Percentiles rank a stretch among this genome's conserved stretches.
Evolutionary conservation across 2,888 invertebrate species (phyloP).

Genomic region (Chymomyza amoena): DNA sequence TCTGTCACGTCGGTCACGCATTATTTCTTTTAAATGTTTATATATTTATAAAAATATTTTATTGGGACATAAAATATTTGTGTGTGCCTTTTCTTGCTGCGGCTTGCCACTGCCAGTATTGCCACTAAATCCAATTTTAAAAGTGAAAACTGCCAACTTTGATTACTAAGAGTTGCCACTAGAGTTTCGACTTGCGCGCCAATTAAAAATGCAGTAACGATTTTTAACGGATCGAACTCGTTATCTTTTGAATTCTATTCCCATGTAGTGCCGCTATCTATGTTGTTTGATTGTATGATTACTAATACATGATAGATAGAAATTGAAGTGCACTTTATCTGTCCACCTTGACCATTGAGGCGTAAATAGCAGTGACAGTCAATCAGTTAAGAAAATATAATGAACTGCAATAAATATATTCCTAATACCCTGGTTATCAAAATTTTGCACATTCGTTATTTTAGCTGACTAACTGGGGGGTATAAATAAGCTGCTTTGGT

Average conservation of each 20-base stretch:
- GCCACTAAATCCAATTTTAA: background rate
- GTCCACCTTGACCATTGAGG: background rate
- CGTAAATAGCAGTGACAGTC: background rate
- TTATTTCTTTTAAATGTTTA: slow-evolving; percentile 8
- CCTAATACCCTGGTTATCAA: background rate
- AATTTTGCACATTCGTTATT: background rate
- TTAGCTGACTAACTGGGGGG: slow-evolving; percentile 21
- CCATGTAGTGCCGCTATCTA: background rate
- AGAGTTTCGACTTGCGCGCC: background rate
- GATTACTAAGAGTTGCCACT: background rate
- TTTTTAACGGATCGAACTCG: background rate
- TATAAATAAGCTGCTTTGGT: slow-evolving; percentile 20
- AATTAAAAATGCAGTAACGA: background rate
- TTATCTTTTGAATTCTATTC: background rate
- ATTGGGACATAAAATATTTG: background rate
- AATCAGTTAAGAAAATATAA: background rate
- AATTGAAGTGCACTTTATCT: background rate
- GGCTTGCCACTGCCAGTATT: background rate
- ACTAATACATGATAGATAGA: background rate
- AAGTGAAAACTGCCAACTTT: background rate
- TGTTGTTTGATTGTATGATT: background rate
- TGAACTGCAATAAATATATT: background rate
- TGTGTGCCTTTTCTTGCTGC: background rate
- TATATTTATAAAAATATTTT: background rate
- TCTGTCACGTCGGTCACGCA: slow-evolving; percentile 54